Evolutionary conservation across 2,113 vertebrate species (phyloP), one percentile per base, ranked within the genome.

Genomic region (Sapayoa aenigma): DNA sequence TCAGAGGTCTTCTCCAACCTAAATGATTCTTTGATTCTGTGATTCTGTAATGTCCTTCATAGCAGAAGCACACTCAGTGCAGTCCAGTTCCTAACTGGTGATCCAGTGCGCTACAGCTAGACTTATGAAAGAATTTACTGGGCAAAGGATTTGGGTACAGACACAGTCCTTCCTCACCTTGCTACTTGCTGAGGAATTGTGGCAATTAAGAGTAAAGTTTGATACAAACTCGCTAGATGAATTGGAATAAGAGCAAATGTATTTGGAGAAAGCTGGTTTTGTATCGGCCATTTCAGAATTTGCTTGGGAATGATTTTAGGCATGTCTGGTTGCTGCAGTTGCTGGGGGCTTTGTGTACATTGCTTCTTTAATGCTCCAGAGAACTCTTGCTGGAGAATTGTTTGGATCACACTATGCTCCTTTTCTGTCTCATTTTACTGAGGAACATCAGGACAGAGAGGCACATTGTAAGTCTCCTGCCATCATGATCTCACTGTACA

Each of bases 401-500:
- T 44, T 84, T 53, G 59, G 21, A 31, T 67, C 59, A 60, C 39
- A 52, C 8, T 3, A 23, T 1, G 3, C 8, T 53, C 14, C n/a
- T 52, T 52, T 79, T 73, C 24, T 9, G 3, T n/a, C 12, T 79
- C 39, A 46, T 20, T n/a, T n/a, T 47, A 11, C 11, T 15, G 44
- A 67, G 28, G 37, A 78, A 58, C 37, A 11, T 11, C 2, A 30
- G 33, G 19, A 20, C 39, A 33, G 47, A 53, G 30, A 28, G 24
- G 27, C 53, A 55, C 25, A 14, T 24, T 12, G 18, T 22, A 27
- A 55, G 22, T 27, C 21, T 75, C 31, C 42, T 62, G 28, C 23
- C 27, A 11, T 16, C 27, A 12, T 1, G 0, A 8, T 55, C 15
- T 62, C 22, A 14, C 35, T 18, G 9, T 44, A 42, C 9, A 0